Conservation (phyloP, 2,797 vertebrate species). For the Anguilla anguilla region DNA sequence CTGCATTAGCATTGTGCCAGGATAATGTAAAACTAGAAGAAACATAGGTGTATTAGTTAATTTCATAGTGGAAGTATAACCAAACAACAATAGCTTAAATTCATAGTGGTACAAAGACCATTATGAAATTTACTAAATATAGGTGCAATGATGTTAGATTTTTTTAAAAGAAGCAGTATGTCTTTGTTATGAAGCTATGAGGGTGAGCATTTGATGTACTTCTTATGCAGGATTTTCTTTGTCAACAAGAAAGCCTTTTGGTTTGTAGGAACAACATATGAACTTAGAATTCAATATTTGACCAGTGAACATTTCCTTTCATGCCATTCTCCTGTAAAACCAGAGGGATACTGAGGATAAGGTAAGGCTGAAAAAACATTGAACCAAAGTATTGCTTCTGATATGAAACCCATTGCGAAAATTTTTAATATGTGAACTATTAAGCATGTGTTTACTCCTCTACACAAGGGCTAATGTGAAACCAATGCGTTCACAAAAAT, state of each 20-base stretch:
- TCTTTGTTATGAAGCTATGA: conserved; percentile 5
- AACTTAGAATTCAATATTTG: conserved; percentile 7
- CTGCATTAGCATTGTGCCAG: not conserved
- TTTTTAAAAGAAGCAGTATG: not conserved
- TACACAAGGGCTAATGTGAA: not conserved
- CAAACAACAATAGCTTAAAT: too few species aligned
- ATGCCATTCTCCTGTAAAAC: conserved; percentile 1
- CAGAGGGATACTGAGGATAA: not conserved
- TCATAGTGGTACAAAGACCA: too few species aligned
- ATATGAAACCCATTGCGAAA: conserved; percentile 9
- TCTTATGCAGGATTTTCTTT: not conserved
- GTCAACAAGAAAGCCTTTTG: conserved; percentile 1
- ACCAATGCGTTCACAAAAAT: not conserved
- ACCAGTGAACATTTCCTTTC: conserved; percentile 6
- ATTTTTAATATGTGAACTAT: not conserved
- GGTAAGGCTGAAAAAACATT: not conserved
- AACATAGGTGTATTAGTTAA: too few species aligned
- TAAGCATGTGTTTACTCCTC: not conserved
- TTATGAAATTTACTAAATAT: not conserved
- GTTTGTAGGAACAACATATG: conserved; percentile 11
- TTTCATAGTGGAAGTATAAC: too few species aligned
- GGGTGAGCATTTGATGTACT: conserved; percentile 6
- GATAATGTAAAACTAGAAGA: not conserved
- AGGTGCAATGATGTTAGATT: conserved; percentile 18
- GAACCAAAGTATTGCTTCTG: not conserved